phyloP scores from a whole-genome alignment of 2,888 invertebrate genomes.

The Gerris lacustris region DNA sequence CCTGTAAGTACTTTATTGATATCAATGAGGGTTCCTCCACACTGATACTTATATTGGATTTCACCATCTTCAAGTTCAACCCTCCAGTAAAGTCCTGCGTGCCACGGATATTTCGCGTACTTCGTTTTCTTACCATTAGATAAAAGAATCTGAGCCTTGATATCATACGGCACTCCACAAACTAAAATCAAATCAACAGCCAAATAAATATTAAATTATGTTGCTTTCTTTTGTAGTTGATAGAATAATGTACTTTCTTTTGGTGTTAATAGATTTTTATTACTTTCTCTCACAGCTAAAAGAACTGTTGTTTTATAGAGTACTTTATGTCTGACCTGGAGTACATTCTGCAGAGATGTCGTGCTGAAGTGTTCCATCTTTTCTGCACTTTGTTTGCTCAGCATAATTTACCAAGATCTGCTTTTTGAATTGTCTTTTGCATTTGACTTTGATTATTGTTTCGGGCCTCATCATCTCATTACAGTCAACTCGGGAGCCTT shows the following conservation, averaged over 20 bases:
- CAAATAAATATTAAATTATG: too few relatives aligned
- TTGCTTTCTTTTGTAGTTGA: too few relatives aligned
- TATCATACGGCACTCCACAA: background rate
- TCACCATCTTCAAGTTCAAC: background rate
- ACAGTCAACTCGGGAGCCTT: background rate
- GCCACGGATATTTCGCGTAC: conserved; percentile 16
- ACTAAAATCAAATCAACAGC: background rate
- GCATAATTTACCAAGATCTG: background rate
- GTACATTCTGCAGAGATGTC: background rate
- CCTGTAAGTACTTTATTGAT: background rate
- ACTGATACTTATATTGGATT: background rate
- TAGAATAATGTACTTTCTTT: too few relatives aligned
- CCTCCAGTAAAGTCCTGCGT: conserved; percentile 12
- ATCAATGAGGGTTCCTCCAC: background rate
- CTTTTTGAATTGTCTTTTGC: background rate
- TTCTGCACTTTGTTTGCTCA: background rate
- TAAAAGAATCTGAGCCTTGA: background rate
- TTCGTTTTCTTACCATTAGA: background rate
- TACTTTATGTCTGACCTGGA: background rate
- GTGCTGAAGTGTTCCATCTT: background rate
- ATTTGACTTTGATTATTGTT: background rate
- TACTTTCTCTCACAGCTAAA: too few relatives aligned
- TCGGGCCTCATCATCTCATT: background rate
- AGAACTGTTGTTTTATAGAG: too few relatives aligned
- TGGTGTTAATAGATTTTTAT: too few relatives aligned